A percentile compares a stretch with the other conserved stretches of the same genome.
Evolutionary conservation across 2,113 vertebrate species (phyloP).

Genomic region (Onychorhynchus coronatus): DNA sequence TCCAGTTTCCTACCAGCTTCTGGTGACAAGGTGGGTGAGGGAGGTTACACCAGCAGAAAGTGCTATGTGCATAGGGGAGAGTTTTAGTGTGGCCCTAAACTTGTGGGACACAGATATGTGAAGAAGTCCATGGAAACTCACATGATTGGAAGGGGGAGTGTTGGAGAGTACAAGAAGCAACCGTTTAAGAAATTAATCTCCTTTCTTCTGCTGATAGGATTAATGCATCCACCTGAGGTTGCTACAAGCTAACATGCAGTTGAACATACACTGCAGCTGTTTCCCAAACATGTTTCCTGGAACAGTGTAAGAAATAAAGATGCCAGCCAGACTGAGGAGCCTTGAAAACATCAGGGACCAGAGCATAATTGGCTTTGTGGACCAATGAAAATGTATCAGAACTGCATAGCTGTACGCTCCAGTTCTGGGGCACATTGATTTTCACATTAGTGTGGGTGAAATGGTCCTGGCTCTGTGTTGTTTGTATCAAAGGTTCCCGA

Average conservation of each 20-base stretch:
- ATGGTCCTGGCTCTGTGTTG: neutral
- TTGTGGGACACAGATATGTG: neutral
- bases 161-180: neutral
- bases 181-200: neutral
- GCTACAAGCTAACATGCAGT: neutral
- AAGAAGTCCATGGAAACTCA: neutral
- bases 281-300: neutral
- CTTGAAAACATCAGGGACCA: neutral
- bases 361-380: neutral
- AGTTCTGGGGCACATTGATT: neutral
- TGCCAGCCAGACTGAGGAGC: neutral
- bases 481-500: neutral
- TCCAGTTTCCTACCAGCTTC: neutral
- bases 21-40: neutral
- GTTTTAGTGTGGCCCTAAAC: neutral
- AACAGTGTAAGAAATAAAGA: neutral
- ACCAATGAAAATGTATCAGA: neutral
- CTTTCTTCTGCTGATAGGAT: neutral
- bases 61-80: too few species aligned
- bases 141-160: neutral
- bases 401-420: neutral
- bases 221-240: neutral
- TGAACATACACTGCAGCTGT: neutral
- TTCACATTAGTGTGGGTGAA: neutral
- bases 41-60: neutral